Evolutionary conservation across 2,888 invertebrate genomes (phyloP), one percentile per base, ranked within the genome.

Genomic region (Mythimna vitellina): DNA sequence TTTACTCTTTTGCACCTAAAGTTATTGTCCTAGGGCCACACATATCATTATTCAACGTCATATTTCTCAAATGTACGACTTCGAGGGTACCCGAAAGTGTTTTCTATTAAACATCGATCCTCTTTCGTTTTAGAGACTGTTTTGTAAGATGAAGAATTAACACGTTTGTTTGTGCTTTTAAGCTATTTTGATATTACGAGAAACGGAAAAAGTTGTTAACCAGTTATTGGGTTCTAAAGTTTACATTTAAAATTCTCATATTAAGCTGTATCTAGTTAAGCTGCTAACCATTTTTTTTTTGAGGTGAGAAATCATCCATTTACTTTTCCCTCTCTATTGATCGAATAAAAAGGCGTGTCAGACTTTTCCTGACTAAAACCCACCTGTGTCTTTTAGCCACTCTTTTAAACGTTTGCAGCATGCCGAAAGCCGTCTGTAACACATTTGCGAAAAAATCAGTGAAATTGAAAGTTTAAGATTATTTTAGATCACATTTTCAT

Each of bases 11-110:
- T 89, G 89, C 92, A 87, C 88, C 90, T 89, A 89, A 93, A 93
- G 92, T 95, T 96, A 95, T 95, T 95, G 95, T 95, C 94, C 92
- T 93, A 90, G 88, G 92, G 90, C 88, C 93, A 92, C 90, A 91
- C 88, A 88, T n/a, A n/a, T 93, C 94, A 94, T 96, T 94, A 94
- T 92, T 95, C 95, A 94, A 90, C 78, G 93, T 93, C 93, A 92
- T 93, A 93, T 93, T 92, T 92, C 89, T 90, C 84, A 89, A 93
- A 93, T 90, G 90, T 81, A 89, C 91, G 89, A 91, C 91, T 93
- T 91, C 86, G 89, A 91, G 92, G 92, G 90, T 90, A 89, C 89
- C 86, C 86, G 87, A 90, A 90, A 92, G 89, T 92, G 91, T 92
- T 93, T 93, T 90, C 90, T 88, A 90, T 92, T 92, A 87, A 87